These are phyloP conservation scores for Euplagia quadripunctaria DNA, from an alignment of 2,888 invertebrate species.

Conservation along the genomic window DNA sequence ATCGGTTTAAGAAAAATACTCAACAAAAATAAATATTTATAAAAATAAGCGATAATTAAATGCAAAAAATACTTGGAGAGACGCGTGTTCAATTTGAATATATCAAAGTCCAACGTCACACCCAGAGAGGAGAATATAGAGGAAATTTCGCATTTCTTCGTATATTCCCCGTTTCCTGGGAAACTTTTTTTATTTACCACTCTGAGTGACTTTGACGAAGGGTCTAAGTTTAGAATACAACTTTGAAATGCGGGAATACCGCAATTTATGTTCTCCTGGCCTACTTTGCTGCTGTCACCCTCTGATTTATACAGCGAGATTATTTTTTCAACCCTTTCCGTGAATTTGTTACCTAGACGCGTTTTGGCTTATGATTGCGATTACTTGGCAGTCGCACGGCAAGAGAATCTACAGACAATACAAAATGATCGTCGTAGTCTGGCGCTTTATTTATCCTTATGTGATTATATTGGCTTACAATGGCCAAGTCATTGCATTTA, in stretches of 20 bases:
- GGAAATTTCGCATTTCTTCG: slow-evolving; percentile 67
- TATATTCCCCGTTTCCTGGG: slow-evolving; percentile 56
- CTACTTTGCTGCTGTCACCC: slow-evolving; percentile 54
- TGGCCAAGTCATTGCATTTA: no score
- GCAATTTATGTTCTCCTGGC: slow-evolving; percentile 61
- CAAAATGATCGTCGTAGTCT: no score
- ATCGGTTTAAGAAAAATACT: background rate
- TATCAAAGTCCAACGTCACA: slow-evolving; percentile 34
- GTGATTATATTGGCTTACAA: no score
- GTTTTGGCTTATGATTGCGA: background rate
- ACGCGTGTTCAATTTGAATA: slow-evolving; percentile 40
- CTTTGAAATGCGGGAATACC: slow-evolving; percentile 60
- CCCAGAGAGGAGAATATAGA: slow-evolving; percentile 30
- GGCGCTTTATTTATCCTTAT: no score
- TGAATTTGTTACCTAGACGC: slow-evolving; percentile 41
- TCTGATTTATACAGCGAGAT: slow-evolving; percentile 44
- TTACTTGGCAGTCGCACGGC: background rate
- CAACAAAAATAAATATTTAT: background rate
- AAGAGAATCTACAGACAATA: no score
- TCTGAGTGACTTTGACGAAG: slow-evolving; percentile 77
- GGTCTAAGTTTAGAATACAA: slow-evolving; percentile 74
- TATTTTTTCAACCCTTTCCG: slow-evolving; percentile 43
- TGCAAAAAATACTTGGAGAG: slow-evolving; percentile 15
- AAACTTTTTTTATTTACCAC: slow-evolving; percentile 77
- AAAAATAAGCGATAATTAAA: slow-evolving; percentile 15